Evolutionary conservation across 2,888 invertebrate genomes (phyloP), one percentile per base, ranked within the genome.

Genomic region (Ephialtes manifestator): DNA sequence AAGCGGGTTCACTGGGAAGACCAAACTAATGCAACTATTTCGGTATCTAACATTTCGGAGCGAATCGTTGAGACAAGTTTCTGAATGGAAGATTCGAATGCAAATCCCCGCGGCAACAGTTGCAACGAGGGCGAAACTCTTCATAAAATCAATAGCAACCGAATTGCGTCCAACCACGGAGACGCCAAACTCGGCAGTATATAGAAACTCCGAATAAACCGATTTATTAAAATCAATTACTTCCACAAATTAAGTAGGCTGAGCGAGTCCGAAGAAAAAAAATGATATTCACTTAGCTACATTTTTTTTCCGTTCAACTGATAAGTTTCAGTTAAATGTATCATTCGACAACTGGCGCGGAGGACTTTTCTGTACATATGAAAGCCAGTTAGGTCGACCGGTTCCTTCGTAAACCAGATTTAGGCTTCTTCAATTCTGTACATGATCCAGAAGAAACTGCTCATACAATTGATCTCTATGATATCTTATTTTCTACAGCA

Each of bases 31-130:
- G 39, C 15, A 48, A 77, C 63, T 31, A 63, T 53, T 15, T 20
- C 81, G 8, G 48, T 81, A 18, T 77, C 84, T 10, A 81, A 72
- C 60, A 81, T 81, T 35, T 70, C 81, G 31, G 77, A 77, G 68
- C 48, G 68, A 13, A 74, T 84, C 51, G 31, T 60, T n/a, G 84
- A 84, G 67, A 84, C 84, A 46, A 81, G 81, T 46, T 81, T 84
- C 58, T 81, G 60, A 81, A 68, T 46, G 8, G 8, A 11, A 43
- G 10, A 65, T 74, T 55, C 43, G 10, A 35, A 65, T 65, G 51
- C 8, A 39, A 65, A 39, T 53, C 39, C 35, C 13, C 31, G 65
- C 20, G 18, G 18, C 28, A 55, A 24, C 20, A 11, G 10, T 35
- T 51, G 65, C 31, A 51, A 5, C 65, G 65, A 20, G 20, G 20